phyloP scores from a whole-genome alignment of 2,797 vertebrate species.

The Serranus cabrilla region DNA sequence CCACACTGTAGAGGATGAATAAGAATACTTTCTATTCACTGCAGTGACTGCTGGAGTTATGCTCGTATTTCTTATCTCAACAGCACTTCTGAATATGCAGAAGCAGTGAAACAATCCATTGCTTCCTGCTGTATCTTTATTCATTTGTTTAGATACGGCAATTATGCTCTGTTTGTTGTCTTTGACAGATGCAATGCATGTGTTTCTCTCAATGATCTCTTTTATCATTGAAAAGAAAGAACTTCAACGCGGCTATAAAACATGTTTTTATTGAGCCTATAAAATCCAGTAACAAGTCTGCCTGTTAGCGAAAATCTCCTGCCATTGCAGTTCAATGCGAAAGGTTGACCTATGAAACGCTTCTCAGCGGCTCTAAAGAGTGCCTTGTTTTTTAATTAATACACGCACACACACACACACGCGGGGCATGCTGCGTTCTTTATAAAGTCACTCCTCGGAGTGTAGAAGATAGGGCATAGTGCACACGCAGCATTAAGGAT shows the following conservation, averaged over 20 bases:
- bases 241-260: conserved; percentile 21
- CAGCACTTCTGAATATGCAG: conserved; percentile 3
- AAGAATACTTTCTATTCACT: conserved; percentile 2
- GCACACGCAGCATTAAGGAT: conserved; percentile 39
- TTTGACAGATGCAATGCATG: conserved; percentile 1
- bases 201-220: conserved; percentile 22
- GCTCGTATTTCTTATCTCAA: conserved; percentile 16
- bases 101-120: conserved; percentile 9
- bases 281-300: conserved; percentile 34
- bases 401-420: conserved; percentile 4
- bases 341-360: conserved; percentile 52
- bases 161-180: background rate
- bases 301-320: conserved; percentile 40
- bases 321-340: conserved; percentile 31
- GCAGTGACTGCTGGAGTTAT: conserved; percentile 1
- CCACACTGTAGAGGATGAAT: background rate
- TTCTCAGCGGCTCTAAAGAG: conserved; percentile 40
- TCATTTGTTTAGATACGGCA: background rate
- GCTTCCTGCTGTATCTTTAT: background rate
- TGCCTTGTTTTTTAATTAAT: conserved; percentile 56
- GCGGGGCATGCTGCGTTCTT: conserved; percentile 22
- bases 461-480: conserved; percentile 34
- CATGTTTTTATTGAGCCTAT: conserved; percentile 39
- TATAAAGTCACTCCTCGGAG: conserved; percentile 41
- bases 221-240: conserved; percentile 11